These are phyloP conservation scores for Thymelicus acteon DNA, from an alignment of 2,888 invertebrate genomes.

Conservation along the genomic window DNA sequence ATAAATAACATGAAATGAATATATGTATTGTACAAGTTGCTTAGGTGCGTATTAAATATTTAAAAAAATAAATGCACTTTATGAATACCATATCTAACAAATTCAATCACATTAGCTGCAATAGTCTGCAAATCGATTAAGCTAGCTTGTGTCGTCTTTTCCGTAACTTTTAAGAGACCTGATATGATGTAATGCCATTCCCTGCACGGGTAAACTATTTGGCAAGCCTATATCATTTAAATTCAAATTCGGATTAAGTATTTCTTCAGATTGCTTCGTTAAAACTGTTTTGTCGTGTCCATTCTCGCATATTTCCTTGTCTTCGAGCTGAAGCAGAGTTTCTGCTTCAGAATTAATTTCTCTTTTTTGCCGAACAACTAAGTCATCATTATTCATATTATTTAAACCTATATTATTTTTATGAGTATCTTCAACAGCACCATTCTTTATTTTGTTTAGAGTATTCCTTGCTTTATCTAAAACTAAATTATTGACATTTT, in stretches of 20 bases:
- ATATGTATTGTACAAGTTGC: no score
- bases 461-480: conserved; percentile 36
- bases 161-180: conserved; percentile 70
- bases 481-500: conserved; percentile 31
- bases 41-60: conserved; percentile 16
- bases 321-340: conserved; percentile 55
- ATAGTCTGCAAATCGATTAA: neutral
- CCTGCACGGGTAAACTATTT: conserved; percentile 56
- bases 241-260: conserved; percentile 54
- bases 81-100: conserved; percentile 18
- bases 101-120: conserved; percentile 12
- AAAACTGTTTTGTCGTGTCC: conserved; percentile 44
- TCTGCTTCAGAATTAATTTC: conserved; percentile 69
- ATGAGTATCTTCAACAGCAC: conserved; percentile 39
- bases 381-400: conserved; percentile 40
- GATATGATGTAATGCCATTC: conserved; percentile 57
- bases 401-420: conserved; percentile 35
- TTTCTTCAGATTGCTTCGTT: conserved; percentile 30
- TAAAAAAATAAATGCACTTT: conserved; percentile 32
- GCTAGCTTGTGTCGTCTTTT: conserved; percentile 51
- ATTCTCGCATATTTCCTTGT: conserved; percentile 64
- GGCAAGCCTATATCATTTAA: conserved; percentile 56
- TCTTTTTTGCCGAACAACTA: conserved; percentile 60
- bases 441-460: conserved; percentile 41
- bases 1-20: no score